Conservation (phyloP, 2,888 invertebrate species). For the Drosophila recens region DNA sequence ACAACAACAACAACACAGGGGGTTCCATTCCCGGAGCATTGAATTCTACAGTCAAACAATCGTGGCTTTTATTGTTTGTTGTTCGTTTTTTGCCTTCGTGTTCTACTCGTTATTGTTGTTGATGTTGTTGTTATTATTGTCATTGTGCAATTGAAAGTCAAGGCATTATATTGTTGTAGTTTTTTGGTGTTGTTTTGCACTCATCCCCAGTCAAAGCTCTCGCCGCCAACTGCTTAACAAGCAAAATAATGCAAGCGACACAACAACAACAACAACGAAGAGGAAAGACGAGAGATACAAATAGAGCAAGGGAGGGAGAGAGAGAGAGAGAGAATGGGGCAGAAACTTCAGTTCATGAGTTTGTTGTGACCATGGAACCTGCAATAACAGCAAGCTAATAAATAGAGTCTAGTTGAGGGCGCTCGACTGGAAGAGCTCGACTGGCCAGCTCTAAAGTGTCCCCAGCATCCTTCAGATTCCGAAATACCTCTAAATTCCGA, state of each 20-base stretch:
- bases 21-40: constrained; percentile 10
- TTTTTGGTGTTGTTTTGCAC: constrained; percentile 41
- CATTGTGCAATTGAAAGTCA: constrained; percentile 78
- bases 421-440: constrained; percentile 5
- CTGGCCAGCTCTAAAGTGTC: constrained; percentile 3
- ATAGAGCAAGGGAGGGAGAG: not conserved
- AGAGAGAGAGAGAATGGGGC: not conserved
- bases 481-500: not conserved
- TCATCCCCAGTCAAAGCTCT: constrained; percentile 68
- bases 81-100: constrained; percentile 49
- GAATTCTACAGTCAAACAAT: constrained; percentile 40
- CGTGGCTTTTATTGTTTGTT: constrained; percentile 73
- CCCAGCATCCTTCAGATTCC: not conserved
- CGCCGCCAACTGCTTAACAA: constrained; percentile 71
- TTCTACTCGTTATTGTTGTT: constrained; percentile 25
- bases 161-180: constrained; percentile 61
- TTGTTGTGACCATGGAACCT: constrained; percentile 6
- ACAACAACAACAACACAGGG: constrained; percentile 2
- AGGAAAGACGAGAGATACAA: too few relatives aligned
- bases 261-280: not conserved
- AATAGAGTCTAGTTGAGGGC: not conserved
- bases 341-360: not conserved
- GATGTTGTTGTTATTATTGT: constrained; percentile 42
- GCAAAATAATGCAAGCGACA: constrained; percentile 70
- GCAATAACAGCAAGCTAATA: constrained; percentile 14